Evolutionary conservation across 2,113 vertebrate genomes (phyloP).

Genomic region (Phoxinus phoxinus): DNA sequence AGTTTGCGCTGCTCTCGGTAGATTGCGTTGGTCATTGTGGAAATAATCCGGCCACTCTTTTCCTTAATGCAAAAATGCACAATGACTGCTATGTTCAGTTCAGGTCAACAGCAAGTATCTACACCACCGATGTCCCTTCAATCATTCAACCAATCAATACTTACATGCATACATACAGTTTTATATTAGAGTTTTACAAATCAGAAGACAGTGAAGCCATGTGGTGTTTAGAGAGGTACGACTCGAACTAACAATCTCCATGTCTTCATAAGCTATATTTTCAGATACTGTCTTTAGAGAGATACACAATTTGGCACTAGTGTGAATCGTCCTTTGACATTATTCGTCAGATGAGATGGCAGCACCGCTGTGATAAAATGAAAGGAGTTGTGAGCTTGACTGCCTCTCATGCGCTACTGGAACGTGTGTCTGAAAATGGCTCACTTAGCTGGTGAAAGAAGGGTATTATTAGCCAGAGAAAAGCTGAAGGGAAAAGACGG

Average conservation of each 20-base stretch:
- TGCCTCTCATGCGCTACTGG: not conserved
- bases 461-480: constrained; percentile 47
- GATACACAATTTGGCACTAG: not conserved
- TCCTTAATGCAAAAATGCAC: not conserved
- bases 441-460: constrained; percentile 27
- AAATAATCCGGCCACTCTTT: not conserved
- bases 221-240: not conserved
- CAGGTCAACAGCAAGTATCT: not conserved
- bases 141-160: not conserved
- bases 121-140: not conserved
- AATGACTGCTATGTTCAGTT: not conserved
- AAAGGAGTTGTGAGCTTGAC: constrained; percentile 16
- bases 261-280: constrained; percentile 6
- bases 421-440: constrained; percentile 11
- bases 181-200: no score
- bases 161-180: no score
- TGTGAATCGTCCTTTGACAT: not conserved
- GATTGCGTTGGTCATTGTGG: no score
- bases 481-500: constrained; percentile 26
- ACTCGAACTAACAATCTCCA: not conserved
- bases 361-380: not conserved
- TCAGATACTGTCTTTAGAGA: not conserved
- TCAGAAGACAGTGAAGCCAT: no score
- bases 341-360: not conserved
- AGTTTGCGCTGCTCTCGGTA: no score